Evolutionary conservation across 1,140 invertebrate genomes (phyloP).

Genomic region (Brachionus manjavacas): DNA sequence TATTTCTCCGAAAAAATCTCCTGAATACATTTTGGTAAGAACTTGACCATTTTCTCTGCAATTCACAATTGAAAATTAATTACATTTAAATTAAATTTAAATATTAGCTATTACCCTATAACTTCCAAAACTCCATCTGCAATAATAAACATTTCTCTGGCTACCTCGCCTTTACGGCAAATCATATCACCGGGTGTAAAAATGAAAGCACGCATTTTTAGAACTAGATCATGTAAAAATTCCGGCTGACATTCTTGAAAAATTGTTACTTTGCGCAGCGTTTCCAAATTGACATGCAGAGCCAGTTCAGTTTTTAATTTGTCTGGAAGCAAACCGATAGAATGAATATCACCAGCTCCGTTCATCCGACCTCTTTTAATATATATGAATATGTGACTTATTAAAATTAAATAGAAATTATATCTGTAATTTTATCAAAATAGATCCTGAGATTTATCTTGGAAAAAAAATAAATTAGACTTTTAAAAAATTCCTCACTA

Average conservation of each 20-base stretch:
- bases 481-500: neutral
- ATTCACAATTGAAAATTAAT: conserved; percentile 40
- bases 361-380: conserved; percentile 76
- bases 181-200: conserved; percentile 93
- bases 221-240: conserved; percentile 87
- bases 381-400: conserved; percentile 18
- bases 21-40: conserved; percentile 89
- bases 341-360: conserved; percentile 83
- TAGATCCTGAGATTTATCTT: neutral
- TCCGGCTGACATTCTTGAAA: conserved; percentile 95
- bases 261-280: conserved; percentile 83
- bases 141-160: conserved; percentile 95
- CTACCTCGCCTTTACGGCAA: conserved; percentile 86
- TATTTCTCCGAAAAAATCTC: conserved; percentile 95
- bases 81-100: conserved; percentile 37
- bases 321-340: conserved; percentile 82
- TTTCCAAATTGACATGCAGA: conserved; percentile 86
- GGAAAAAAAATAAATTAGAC: too few species aligned
- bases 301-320: conserved; percentile 93
- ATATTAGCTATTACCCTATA: conserved; percentile 58
- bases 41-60: conserved; percentile 81
- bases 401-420: neutral
- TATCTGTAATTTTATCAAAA: neutral
- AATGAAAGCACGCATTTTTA: conserved; percentile 96
- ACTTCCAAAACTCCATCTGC: conserved; percentile 93